Percentiles rank a stretch among this genome's conserved stretches.
Evolutionary conservation across 2,888 invertebrate genomes (phyloP).

Genomic region (Polietes domitor): DNA sequence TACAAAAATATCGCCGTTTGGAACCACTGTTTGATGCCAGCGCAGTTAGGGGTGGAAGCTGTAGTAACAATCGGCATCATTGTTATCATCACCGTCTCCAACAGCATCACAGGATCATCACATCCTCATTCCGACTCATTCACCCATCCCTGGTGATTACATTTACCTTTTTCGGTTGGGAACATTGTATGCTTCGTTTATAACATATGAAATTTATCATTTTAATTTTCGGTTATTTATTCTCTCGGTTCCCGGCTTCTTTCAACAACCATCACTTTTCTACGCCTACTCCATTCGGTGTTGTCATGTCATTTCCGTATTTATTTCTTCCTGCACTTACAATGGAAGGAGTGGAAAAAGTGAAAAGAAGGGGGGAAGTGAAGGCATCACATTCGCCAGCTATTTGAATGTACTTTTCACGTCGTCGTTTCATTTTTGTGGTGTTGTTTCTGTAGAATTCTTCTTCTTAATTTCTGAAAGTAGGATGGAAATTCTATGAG

Average conservation of each 20-base stretch:
- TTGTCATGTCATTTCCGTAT: neutral
- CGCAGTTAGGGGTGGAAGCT: no score
- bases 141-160: neutral
- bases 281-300: neutral
- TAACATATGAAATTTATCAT: slow-evolving; percentile 23
- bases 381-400: neutral
- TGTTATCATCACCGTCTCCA: neutral
- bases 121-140: neutral
- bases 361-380: neutral
- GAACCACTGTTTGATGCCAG: no score
- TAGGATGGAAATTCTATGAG: no score
- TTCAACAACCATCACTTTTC: neutral
- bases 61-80: neutral
- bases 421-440: neutral
- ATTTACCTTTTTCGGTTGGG: neutral
- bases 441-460: neutral
- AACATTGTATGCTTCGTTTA: neutral
- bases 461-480: no score
- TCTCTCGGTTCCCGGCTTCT: neutral
- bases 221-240: slow-evolving; percentile 22
- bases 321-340: neutral
- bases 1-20: no score
- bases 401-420: slow-evolving; percentile 23
- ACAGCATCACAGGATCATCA: neutral
- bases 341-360: neutral